These are phyloP conservation scores for Leptinotarsa peninsularis DNA, from an alignment of 2,888 invertebrate genomes.

Conservation along the genomic window DNA sequence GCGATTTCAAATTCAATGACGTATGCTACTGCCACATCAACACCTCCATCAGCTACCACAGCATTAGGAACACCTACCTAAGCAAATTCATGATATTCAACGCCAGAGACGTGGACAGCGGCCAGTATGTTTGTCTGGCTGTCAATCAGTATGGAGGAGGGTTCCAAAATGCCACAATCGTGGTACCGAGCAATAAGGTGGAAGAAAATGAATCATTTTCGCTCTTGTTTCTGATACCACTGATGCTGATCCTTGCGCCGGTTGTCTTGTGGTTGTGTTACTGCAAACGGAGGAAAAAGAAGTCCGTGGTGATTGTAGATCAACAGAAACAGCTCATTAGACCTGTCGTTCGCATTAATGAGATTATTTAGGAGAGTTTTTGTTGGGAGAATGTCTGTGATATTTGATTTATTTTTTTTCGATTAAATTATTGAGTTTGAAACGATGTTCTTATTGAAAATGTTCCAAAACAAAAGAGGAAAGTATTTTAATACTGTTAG, in stretches of 20 bases:
- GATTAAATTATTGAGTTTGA: slow-evolving; percentile 25
- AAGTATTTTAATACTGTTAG: too few species aligned
- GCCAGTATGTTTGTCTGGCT: slow-evolving; percentile 61
- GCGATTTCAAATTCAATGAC: slow-evolving; percentile 56
- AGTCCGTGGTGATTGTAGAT: slow-evolving; percentile 40
- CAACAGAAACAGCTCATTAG: slow-evolving; percentile 50
- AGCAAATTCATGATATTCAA: slow-evolving; percentile 62
- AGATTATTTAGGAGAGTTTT: slow-evolving; percentile 37
- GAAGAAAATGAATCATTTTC: slow-evolving; percentile 53
- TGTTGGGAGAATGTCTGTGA: slow-evolving; percentile 29
- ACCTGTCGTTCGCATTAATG: slow-evolving; percentile 39
- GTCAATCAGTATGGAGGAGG: slow-evolving; percentile 59
- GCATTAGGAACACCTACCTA: slow-evolving; percentile 56
- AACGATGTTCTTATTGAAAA: background rate
- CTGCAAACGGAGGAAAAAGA: slow-evolving; percentile 55
- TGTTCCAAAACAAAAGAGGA: too few species aligned
- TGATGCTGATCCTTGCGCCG: slow-evolving; percentile 58
- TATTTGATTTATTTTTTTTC: slow-evolving; percentile 12
- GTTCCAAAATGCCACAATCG: slow-evolving; percentile 57
- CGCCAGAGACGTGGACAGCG: slow-evolving; percentile 58
- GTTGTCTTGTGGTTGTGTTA: slow-evolving; percentile 61
- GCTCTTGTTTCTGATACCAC: slow-evolving; percentile 60
- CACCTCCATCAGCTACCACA: slow-evolving; percentile 49
- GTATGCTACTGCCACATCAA: slow-evolving; percentile 58
- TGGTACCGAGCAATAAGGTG: slow-evolving; percentile 49